Evolutionary conservation across 2,888 invertebrate genomes (phyloP).

Genomic region (Rosalia funebris): DNA sequence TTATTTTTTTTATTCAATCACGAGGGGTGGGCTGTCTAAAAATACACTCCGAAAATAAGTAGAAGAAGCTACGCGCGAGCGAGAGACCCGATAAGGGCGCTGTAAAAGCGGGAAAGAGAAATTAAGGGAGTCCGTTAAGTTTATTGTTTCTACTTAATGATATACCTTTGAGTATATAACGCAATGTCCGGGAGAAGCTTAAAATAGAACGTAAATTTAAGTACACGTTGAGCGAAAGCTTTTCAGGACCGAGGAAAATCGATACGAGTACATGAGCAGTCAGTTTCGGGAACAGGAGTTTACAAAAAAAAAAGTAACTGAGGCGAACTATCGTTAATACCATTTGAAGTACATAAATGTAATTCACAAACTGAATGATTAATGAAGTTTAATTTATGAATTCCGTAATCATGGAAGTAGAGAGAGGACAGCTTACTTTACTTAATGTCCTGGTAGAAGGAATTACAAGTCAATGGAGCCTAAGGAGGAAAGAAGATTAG

Average conservation of each 20-base stretch:
- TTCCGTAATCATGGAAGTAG: too few species aligned
- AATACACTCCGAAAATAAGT: not conserved
- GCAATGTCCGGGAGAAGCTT: not conserved
- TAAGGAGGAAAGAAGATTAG: too few species aligned
- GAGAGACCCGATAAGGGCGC: not conserved
- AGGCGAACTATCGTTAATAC: too few species aligned
- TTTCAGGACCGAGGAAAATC: not conserved
- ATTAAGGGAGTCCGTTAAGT: not conserved
- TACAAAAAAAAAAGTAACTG: too few species aligned
- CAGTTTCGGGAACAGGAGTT: too few species aligned
- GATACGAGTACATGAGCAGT: not conserved
- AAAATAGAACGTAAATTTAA: not conserved
- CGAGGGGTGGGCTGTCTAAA: slow-evolving; percentile 1
- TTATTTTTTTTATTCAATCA: slow-evolving; percentile 13
- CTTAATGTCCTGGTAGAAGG: too few species aligned
- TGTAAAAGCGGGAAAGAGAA: not conserved
- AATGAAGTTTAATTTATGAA: too few species aligned
- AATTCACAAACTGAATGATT: too few species aligned
- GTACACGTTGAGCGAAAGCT: not conserved
- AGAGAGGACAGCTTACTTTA: too few species aligned
- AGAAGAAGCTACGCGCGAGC: not conserved
- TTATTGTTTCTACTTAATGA: not conserved
- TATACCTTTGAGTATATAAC: slow-evolving; percentile 1
- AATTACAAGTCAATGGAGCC: too few species aligned
- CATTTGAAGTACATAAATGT: too few species aligned